Percentiles rank a stretch among this genome's conserved stretches.
Conservation (phyloP, 2,113 vertebrate genomes). For the Phylloscopus trochiloides region DNA sequence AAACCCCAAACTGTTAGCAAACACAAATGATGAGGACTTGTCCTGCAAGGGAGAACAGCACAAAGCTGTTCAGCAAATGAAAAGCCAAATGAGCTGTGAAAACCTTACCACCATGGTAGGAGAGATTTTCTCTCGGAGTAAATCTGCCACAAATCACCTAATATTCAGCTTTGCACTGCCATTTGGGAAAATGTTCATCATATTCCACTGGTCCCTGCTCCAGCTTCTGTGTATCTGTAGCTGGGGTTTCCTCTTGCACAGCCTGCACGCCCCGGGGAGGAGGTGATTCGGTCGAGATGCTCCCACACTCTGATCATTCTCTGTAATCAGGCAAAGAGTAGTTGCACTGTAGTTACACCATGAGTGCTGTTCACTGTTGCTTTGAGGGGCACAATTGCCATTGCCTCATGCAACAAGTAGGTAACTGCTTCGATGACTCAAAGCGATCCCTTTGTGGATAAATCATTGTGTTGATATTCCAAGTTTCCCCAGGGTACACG, state of each 20-base stretch:
- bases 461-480: neutral
- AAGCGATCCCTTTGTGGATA: neutral
- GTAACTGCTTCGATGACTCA: neutral
- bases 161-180: conserved; percentile 4
- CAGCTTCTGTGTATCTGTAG: neutral
- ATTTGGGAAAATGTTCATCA: conserved; percentile 19
- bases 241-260: neutral
- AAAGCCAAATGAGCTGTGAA: conserved; percentile 51
- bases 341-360: neutral
- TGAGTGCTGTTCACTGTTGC: neutral
- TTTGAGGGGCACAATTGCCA: neutral
- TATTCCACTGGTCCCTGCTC: neutral
- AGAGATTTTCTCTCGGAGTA: conserved; percentile 39
- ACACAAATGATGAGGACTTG: neutral
- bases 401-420: neutral
- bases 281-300: neutral
- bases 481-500: neutral
- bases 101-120: neutral
- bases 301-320: neutral
- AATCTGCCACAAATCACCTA: conserved; percentile 41
- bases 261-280: neutral
- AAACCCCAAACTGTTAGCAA: neutral
- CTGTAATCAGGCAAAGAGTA: neutral
- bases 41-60: conserved; percentile 15
- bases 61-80: conserved; percentile 27